phyloP scores from a whole-genome alignment of 1,140 invertebrate genomes.

The Ceratina calcarata region DNA sequence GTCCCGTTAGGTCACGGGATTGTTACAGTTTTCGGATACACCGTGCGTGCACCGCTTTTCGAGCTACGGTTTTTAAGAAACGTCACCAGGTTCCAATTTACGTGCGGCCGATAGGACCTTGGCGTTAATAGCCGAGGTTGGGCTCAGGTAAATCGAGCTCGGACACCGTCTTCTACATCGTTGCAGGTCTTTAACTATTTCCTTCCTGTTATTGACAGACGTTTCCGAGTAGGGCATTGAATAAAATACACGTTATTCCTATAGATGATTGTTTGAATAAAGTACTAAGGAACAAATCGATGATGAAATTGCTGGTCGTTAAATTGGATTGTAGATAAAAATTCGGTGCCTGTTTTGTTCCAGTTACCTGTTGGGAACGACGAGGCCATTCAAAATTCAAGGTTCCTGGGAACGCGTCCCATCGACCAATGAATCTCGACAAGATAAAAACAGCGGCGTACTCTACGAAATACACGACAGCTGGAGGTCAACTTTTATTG shows the following conservation, averaged over 20 bases:
- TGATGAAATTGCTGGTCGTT: background rate
- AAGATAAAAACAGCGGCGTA: constrained; percentile 33
- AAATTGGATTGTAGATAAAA: background rate
- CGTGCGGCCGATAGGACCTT: background rate
- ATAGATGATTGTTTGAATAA: too few relatives aligned
- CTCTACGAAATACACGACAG: constrained; percentile 30
- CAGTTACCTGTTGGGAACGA: background rate
- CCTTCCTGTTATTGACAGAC: too few relatives aligned
- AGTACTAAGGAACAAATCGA: background rate
- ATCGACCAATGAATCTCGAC: constrained; percentile 33
- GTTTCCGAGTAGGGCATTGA: too few relatives aligned
- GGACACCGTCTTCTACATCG: background rate
- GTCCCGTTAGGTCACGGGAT: constrained; percentile 67
- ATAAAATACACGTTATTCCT: too few relatives aligned
- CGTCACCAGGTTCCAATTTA: background rate
- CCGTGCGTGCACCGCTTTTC: background rate
- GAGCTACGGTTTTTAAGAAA: constrained; percentile 53
- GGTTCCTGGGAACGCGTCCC: constrained; percentile 13
- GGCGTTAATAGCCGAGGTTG: constrained; percentile 17
- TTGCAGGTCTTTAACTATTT: too few relatives aligned
- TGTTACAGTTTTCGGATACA: constrained; percentile 40
- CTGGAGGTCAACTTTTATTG: constrained; percentile 37
- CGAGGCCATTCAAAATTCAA: constrained; percentile 19
- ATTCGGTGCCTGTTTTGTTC: background rate
- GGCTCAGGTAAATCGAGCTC: constrained; percentile 6